phyloP scores from a whole-genome alignment of 2,888 invertebrate species.

The Mimas tiliae region DNA sequence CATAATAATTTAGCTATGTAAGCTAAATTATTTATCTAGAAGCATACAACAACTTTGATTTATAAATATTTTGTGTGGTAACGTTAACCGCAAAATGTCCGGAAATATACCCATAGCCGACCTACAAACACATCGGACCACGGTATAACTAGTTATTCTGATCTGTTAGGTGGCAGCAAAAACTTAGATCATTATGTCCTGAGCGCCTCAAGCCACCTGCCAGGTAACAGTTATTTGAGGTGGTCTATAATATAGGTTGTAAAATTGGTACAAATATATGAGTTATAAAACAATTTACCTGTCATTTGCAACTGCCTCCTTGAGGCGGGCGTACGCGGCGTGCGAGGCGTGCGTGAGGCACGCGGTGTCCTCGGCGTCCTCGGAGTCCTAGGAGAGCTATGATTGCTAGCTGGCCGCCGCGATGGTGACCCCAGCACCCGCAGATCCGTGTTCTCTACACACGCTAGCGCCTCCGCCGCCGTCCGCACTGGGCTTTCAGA shows the following conservation, averaged over 20 bases:
- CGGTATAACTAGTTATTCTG: constrained; percentile 9
- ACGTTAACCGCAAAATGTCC: constrained; percentile 13
- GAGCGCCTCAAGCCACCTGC: constrained; percentile 4
- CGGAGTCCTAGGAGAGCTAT: constrained; percentile 68
- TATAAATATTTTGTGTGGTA: not conserved
- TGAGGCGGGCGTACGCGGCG: constrained; percentile 77
- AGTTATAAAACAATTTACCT: constrained; percentile 51
- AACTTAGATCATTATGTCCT: constrained; percentile 11
- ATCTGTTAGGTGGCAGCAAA: constrained; percentile 8
- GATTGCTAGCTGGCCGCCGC: constrained; percentile 57
- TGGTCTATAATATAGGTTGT: not conserved
- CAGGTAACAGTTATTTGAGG: constrained; percentile 13
- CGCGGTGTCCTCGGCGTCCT: constrained; percentile 68
- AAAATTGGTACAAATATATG: not conserved
- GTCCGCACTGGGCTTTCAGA: constrained; percentile 64
- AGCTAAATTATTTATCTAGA: not conserved
- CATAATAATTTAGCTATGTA: not conserved
- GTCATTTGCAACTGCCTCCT: constrained; percentile 83
- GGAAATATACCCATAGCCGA: constrained; percentile 5
- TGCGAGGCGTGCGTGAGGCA: constrained; percentile 70
- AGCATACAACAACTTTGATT: not conserved
- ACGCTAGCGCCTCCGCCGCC: constrained; percentile 71
- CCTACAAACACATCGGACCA: constrained; percentile 6
- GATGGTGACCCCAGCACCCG: constrained; percentile 74
- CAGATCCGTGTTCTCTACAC: constrained; percentile 73